Conservation (phyloP, 2,888 invertebrate species). For the Dynastes hyllus region DNA sequence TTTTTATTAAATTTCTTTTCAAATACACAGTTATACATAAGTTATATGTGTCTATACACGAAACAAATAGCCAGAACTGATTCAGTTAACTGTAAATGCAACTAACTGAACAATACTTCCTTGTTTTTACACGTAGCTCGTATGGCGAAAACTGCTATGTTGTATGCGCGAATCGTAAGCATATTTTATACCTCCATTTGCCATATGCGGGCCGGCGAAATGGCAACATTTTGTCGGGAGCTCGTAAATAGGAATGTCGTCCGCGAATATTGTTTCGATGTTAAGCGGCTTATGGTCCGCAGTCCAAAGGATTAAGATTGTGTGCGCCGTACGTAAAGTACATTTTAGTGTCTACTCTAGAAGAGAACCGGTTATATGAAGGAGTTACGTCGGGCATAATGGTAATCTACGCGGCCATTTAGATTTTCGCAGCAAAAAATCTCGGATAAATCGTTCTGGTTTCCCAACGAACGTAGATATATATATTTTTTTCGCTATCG, state of each 20-base stretch:
- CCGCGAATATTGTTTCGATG: conserved; percentile 20
- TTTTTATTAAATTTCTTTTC: conserved; percentile 10
- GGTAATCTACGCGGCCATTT: conserved; percentile 16
- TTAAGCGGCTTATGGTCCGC: conserved; percentile 12
- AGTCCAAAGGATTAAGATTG: conserved; percentile 8
- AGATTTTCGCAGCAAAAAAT: conserved; percentile 15
- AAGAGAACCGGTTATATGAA: conserved; percentile 15
- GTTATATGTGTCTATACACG: neutral
- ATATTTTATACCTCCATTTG: neutral
- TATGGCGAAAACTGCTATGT: too few species aligned
- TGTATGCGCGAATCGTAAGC: neutral
- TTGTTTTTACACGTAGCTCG: neutral
- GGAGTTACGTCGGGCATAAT: conserved; percentile 3
- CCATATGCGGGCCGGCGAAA: conserved; percentile 12
- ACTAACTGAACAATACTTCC: conserved; percentile 23
- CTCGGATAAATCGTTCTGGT: conserved; percentile 6
- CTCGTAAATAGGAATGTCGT: conserved; percentile 3
- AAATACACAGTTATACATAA: conserved; percentile 11
- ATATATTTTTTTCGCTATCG: neutral
- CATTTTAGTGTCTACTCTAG: neutral
- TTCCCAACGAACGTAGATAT: neutral
- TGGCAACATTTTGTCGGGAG: conserved; percentile 16
- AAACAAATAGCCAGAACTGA: conserved; percentile 19
- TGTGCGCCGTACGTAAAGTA: neutral
- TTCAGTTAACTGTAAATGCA: conserved; percentile 34